Percentiles rank a stretch among this genome's conserved stretches.
Evolutionary conservation across 2,888 invertebrate species (phyloP).

Genomic region (Alviniconcha strummeri): DNA sequence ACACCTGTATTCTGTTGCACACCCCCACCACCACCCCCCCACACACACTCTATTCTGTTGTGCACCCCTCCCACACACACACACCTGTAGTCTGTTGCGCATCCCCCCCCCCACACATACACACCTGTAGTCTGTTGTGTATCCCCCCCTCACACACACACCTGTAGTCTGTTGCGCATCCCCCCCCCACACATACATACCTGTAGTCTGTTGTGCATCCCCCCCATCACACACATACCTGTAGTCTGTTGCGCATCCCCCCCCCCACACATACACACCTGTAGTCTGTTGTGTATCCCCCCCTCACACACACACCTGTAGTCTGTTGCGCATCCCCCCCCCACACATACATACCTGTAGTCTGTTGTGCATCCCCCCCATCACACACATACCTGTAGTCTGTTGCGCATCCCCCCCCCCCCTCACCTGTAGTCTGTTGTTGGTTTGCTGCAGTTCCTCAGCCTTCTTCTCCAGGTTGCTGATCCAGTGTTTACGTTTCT

Average conservation of each 20-base stretch:
- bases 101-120: too few relatives aligned
- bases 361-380: too few relatives aligned
- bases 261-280: too few relatives aligned
- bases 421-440: slow-evolving; percentile 34
- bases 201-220: neutral
- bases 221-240: neutral
- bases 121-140: too few relatives aligned
- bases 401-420: too few relatives aligned
- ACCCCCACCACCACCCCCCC: neutral
- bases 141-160: neutral
- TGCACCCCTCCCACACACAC: too few relatives aligned
- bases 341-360: too few relatives aligned
- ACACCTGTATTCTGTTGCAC: neutral
- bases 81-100: too few relatives aligned
- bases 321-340: too few relatives aligned
- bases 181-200: neutral
- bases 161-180: neutral
- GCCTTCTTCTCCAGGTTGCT: slow-evolving; percentile 76
- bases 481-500: slow-evolving; percentile 78
- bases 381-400: neutral
- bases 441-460: slow-evolving; percentile 67
- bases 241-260: neutral
- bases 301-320: too few relatives aligned
- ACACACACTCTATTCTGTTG: neutral
- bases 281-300: too few relatives aligned